Percentiles rank a stretch among this genome's conserved stretches.
These are phyloP conservation scores for Tenthredo amoena DNA, from an alignment of 2,888 invertebrate species.

Conservation along the genomic window DNA sequence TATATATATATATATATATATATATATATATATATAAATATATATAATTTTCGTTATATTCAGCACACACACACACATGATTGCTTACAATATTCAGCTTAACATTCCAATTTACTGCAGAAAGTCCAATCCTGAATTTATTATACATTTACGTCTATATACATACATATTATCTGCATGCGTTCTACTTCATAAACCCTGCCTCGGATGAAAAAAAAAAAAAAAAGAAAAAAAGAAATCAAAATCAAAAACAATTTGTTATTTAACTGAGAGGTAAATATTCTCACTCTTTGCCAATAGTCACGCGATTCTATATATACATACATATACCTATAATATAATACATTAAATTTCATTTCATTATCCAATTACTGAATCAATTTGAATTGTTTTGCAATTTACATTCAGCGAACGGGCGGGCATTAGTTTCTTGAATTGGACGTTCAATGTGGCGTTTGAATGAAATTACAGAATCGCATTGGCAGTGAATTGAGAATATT, in stretches of 20 bases:
- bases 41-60: slow-evolving; percentile 65
- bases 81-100: slow-evolving; percentile 71
- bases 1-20: not conserved
- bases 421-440: slow-evolving; percentile 10
- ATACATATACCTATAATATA: not conserved
- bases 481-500: slow-evolving; percentile 71
- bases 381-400: slow-evolving; percentile 43
- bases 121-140: slow-evolving; percentile 57
- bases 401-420: not conserved
- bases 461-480: slow-evolving; percentile 61
- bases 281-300: slow-evolving; percentile 40
- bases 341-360: not conserved
- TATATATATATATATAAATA: not conserved
- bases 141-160: slow-evolving; percentile 48
- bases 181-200: slow-evolving; percentile 59
- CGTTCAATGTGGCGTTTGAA: slow-evolving; percentile 35
- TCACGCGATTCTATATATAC: not conserved
- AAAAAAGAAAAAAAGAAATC: not conserved
- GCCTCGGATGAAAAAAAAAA: slow-evolving; percentile 53
- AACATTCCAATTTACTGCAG: slow-evolving; percentile 60
- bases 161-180: slow-evolving; percentile 51
- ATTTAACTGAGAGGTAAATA: slow-evolving; percentile 1
- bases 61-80: slow-evolving; percentile 68
- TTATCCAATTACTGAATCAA: slow-evolving; percentile 19
- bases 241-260: not conserved